Percentiles rank a stretch among this genome's conserved stretches.
These are phyloP conservation scores for Andricus curvator DNA, from an alignment of 2,888 invertebrate species.

Conservation along the genomic window DNA sequence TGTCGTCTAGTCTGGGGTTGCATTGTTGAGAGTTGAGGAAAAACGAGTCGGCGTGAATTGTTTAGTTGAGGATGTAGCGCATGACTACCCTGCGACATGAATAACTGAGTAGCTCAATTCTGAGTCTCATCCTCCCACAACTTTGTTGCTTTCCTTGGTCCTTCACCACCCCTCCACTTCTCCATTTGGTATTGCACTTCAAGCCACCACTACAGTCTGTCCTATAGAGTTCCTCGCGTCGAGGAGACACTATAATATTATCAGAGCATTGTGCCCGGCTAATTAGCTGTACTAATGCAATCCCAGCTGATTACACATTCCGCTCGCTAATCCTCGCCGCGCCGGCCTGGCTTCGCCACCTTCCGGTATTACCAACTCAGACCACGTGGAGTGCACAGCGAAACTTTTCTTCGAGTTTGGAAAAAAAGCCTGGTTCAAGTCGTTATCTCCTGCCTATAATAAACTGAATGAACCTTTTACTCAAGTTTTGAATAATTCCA, in stretches of 20 bases:
- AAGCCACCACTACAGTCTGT: constrained; percentile 54
- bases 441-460: not conserved
- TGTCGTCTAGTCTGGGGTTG: constrained; percentile 47
- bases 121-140: constrained; percentile 57
- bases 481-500: no score
- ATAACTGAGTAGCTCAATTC: constrained; percentile 75
- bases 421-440: constrained; percentile 4
- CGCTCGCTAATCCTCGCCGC: constrained; percentile 64
- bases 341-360: constrained; percentile 54
- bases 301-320: constrained; percentile 76
- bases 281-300: constrained; percentile 77
- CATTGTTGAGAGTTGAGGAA: constrained; percentile 56
- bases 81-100: constrained; percentile 75
- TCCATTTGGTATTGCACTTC: constrained; percentile 44
- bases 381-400: constrained; percentile 55
- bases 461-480: not conserved
- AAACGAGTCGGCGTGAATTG: constrained; percentile 67
- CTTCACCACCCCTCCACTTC: constrained; percentile 26
- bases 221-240: constrained; percentile 62
- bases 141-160: constrained; percentile 35
- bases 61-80: constrained; percentile 72
- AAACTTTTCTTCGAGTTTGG: constrained; percentile 48
- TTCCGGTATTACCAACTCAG: constrained; percentile 55
- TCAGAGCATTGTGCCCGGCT: constrained; percentile 77
- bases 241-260: constrained; percentile 73